Evolutionary conservation across 2,797 vertebrate species (phyloP), one percentile per base, ranked within the genome.

Genomic region (Paratrypauchen microcephalus): DNA sequence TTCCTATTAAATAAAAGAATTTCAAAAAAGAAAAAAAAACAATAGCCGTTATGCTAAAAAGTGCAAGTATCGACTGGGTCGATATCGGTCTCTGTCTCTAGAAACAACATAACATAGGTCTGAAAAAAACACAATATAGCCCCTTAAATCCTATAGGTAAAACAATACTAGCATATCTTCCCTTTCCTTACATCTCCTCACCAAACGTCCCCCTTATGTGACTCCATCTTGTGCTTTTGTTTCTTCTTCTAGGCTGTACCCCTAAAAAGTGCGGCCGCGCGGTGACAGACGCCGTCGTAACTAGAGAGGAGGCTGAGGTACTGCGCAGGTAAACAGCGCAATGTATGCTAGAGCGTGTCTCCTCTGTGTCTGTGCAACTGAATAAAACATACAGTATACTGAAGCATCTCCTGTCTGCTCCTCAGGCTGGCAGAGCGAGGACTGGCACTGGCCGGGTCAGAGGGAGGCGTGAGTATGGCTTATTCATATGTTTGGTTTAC

Each of bases 361-460:
- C 5, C 21, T 48, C 1, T 0, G 15, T 56, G 21, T 48, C 1
- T 0, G 15, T 48, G 21, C 50, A 69, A 50, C 30, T 72, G 26
- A 59, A 59, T 74, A 19, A 64, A 61, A 70, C 19, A 45, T 21
- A 60, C 24, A 26, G 24, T 26, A 26, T 15, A 45, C 13, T 45
- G 41, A 45, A 15, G 48, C 65, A 45, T 52, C 70, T 58, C 73
- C 55, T 82, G 70, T 85, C 7, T 81, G 24, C 61, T 68, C 5
- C 74, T 24, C 94, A 99, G 97, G 87, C 86, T 98, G 86, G 97
- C 97, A n/a, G 95, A 97, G 92, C 94, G 94, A 73, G 97, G 96
- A 56, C 87, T 99, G 47, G 92, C 95, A 18, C 88, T 98, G 75
- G 97, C 96, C 76, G 97, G 97, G 77, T 99, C 97, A 19, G 95